phyloP scores from a whole-genome alignment of 2,113 vertebrate species.

The Mesitornis unicolor region DNA sequence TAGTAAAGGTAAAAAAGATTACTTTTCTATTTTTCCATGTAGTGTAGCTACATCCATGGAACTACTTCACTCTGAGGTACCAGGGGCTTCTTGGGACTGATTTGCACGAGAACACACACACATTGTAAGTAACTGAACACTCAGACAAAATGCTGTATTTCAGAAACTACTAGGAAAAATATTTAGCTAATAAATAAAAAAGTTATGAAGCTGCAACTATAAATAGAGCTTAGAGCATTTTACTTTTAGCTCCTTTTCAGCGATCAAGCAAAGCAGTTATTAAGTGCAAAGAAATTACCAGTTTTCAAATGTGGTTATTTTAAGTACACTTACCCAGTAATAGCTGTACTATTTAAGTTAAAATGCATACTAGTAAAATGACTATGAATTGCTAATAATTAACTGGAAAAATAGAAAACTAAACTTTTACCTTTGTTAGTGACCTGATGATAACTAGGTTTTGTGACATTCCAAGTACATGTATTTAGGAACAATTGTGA shows the following conservation, averaged over 20 bases:
- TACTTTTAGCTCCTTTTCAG: conserved; percentile 29
- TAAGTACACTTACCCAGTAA: conserved; percentile 54
- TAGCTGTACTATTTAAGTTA: conserved; percentile 40
- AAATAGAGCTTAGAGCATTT: conserved; percentile 21
- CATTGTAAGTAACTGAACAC: background rate
- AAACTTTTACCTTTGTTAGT: conserved; percentile 60
- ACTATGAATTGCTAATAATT: conserved; percentile 51
- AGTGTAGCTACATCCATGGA: background rate
- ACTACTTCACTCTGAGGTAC: background rate
- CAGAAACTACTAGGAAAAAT: conserved; percentile 1
- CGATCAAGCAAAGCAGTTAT: conserved; percentile 39
- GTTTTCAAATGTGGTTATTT: conserved; percentile 46
- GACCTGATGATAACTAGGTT: conserved; percentile 45
- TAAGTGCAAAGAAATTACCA: conserved; percentile 42
- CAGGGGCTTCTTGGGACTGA: background rate
- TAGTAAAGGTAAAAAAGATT: conserved; percentile 5
- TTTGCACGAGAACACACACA: background rate
- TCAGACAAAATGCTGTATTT: conserved; percentile 13
- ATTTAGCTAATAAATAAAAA: conserved; percentile 1
- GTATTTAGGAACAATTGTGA: conserved; percentile 42
- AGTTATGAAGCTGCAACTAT: background rate
- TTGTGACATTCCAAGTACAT: conserved; percentile 26
- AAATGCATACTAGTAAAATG: conserved; percentile 37
- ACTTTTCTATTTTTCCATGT: background rate
- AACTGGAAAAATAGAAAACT: conserved; percentile 22